These are phyloP conservation scores for Clarias platycephalus DNA, from an alignment of 2,797 vertebrate genomes.

Conservation along the genomic window DNA sequence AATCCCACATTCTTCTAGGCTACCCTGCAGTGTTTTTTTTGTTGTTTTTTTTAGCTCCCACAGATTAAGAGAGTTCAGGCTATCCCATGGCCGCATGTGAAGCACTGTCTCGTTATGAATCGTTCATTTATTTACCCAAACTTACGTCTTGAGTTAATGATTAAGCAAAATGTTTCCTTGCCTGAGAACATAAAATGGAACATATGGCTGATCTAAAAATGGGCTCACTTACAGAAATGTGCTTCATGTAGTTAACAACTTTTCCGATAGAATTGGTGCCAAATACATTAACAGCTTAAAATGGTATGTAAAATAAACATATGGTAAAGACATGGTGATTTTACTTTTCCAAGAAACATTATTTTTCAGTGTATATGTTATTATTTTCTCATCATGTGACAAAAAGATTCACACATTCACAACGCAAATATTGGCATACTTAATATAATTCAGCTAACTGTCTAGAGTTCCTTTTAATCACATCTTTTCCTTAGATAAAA, in stretches of 20 bases:
- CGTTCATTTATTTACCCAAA: constrained; percentile 41
- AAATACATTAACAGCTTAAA: not conserved
- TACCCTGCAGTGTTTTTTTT: constrained; percentile 57
- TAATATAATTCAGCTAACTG: not conserved
- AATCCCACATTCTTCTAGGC: constrained; percentile 73
- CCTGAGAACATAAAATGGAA: not conserved
- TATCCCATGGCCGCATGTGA: not conserved
- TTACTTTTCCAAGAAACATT: too few relatives aligned
- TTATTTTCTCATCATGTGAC: not conserved
- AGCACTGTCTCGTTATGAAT: constrained; percentile 32
- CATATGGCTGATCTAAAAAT: not conserved
- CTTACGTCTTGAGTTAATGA: constrained; percentile 42
- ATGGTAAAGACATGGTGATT: not conserved
- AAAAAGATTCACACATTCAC: not conserved
- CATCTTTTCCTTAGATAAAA: not conserved
- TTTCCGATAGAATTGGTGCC: not conserved
- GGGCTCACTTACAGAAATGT: not conserved
- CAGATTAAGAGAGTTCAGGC: constrained; percentile 17
- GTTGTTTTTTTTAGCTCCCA: constrained; percentile 9
- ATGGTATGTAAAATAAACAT: not conserved
- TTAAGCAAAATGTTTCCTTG: constrained; percentile 39
- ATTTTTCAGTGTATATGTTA: too few relatives aligned
- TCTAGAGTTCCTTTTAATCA: not conserved
- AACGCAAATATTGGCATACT: not conserved
- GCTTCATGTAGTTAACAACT: not conserved